Evolutionary conservation across 2,113 vertebrate genomes (phyloP), one percentile per base, ranked within the genome.

Genomic region (Anhinga rufa): DNA sequence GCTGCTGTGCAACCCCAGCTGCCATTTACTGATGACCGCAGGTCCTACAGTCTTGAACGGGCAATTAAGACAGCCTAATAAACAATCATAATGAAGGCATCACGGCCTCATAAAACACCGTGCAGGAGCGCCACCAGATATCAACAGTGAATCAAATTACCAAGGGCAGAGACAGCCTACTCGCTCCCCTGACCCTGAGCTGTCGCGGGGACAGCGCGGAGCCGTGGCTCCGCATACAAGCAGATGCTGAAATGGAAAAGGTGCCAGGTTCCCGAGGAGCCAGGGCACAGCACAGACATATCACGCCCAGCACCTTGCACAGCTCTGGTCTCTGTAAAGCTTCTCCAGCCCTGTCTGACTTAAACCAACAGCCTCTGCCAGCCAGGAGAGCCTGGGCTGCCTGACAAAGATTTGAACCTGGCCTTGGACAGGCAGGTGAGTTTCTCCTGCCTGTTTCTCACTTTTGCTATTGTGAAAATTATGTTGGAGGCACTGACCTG

Each of bases 1-100:
- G 28, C 54, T 18, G 29, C 89, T 36, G 36, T 28, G 78, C 38
- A 21, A 8, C 31, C 42, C 54, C 1, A 2, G 21, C 84, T 32
- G n/a, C 7, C 64, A 6, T 25, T 66, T 38, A 77, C 9, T n/a
- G 49, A 32, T 38, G 52, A 19, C 71, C 4, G 4, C 4, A 4
- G 15, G 77, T 9, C 69, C 78, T 20, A 3, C 62, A 22, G 52
- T 21, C 52, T 36, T 52, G 60, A 51, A 38, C 9, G 1, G 44
- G 71, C 65, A 79, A 92, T 88, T 92, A 82, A 92, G 55, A 24
- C 28, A 26, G 42, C 65, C 85, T 93, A 69, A 86, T 93, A 58
- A 93, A 52, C 58, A 68, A 10, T 15, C 26, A 9, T 82, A 52
- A 90, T 12, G 49, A 83, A 44, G 79, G 55, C 66, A 15, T 29